Evolutionary conservation across 2,888 invertebrate genomes (phyloP), one percentile per base, ranked within the genome.

Genomic region (Gnatocerus cornutus): DNA sequence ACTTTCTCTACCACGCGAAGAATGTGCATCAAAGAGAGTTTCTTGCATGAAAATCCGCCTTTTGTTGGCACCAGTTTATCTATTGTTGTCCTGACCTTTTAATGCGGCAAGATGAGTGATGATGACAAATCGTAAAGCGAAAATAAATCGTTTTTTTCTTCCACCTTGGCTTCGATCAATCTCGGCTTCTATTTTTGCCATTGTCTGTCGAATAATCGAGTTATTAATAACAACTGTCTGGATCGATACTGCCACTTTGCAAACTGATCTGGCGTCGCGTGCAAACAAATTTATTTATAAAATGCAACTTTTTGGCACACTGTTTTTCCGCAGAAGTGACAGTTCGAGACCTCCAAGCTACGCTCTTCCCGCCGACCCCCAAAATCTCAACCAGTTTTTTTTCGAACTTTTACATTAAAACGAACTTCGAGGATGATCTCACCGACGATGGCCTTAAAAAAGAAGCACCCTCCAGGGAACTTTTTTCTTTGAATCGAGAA

Each of bases 381-480:
- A 82, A 82, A 72, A 71, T 73, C 30, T 69, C 77, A 13, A 89
- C 89, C 30, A 89, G 89, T 62, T 91, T 89, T 77, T 88, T 91
- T 81, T 88, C 89, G 73, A 90, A 87, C 80, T 89, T 90, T 77
- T 86, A 90, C 41, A 87, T 93, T 62, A 93, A 92, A 85, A 90
- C 89, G 66, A 91, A 90, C 83, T 64, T 61, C 30, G 64, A 72
- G 13, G 74, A 74, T 9, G 77, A 78, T 3, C 79, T 77, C 8
- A 76, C 87, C 86, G 77, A 89, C 85, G 83, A 78, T 6, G 50
- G 72, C 33, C 71, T 69, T 13, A 68, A 59, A 50, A 66, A 39
- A 16, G 77, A 73, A 68, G 16, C 68, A 10, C 72, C 75, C 6
- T 91, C 92, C 10, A 87, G 91, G 74, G 93, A 93, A 81, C 86